phyloP scores from a whole-genome alignment of 2,113 vertebrate genomes.

The Solenodon paradoxus region DNA sequence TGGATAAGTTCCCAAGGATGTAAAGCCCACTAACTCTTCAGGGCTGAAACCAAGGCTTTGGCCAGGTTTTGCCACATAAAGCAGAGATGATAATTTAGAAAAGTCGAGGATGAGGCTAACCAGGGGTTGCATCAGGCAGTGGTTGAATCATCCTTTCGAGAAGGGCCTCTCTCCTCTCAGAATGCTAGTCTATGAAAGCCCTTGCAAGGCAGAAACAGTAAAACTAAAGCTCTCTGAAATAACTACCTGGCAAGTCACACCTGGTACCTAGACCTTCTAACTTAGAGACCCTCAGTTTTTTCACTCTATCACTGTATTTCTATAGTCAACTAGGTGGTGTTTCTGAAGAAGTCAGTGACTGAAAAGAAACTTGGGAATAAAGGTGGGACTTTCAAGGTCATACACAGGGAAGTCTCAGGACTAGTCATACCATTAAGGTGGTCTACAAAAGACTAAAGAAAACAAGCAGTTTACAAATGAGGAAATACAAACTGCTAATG shows the following conservation, averaged over 20 bases:
- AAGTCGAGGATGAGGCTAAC: neutral
- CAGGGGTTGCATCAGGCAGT: neutral
- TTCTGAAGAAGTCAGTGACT: neutral
- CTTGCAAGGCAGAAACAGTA: neutral
- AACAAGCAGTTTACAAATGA: neutral
- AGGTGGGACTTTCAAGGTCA: neutral
- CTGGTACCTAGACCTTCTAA: neutral
- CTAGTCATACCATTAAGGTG: neutral
- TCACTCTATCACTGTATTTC: neutral
- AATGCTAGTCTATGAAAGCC: neutral
- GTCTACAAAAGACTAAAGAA: neutral
- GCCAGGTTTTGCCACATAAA: neutral
- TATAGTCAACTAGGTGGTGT: neutral
- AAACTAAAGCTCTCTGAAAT: neutral
- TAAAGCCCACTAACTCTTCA: neutral
- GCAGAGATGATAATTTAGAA: neutral
- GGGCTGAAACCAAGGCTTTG: neutral
- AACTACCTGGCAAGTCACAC: neutral
- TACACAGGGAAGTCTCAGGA: neutral
- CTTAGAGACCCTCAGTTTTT: neutral
- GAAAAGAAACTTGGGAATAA: neutral
- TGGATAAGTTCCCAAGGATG: slow-evolving; percentile 34
- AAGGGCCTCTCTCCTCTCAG: neutral
- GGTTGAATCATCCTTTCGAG: neutral
- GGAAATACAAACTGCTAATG: neutral